phyloP scores from a whole-genome alignment of 1,140 invertebrate genomes.

The Neodiprion pinetum region DNA sequence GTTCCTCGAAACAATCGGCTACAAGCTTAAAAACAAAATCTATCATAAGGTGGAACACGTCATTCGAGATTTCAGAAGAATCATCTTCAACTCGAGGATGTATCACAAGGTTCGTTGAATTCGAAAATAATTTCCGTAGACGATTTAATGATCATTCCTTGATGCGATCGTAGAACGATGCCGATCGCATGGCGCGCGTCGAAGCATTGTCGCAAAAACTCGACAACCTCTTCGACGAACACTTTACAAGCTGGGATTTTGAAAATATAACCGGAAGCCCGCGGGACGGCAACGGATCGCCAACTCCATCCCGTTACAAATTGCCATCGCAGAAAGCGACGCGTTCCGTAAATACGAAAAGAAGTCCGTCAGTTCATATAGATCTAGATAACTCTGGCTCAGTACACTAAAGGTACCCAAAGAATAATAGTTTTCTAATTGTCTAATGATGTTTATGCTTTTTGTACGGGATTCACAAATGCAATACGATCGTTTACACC shows the following conservation, averaged over 20 bases:
- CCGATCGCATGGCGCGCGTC: constrained; percentile 38
- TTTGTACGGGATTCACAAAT: not conserved
- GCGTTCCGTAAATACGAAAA: constrained; percentile 3
- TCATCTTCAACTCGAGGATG: constrained; percentile 42
- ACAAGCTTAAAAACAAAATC: constrained; percentile 48
- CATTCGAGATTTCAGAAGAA: constrained; percentile 47
- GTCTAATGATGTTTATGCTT: not conserved
- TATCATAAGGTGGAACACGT: constrained; percentile 49
- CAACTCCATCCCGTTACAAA: not conserved
- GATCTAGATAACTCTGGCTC: not conserved
- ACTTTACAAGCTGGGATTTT: constrained; percentile 42
- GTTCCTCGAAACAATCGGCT: constrained; percentile 49
- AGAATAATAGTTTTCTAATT: not conserved
- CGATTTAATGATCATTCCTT: constrained; percentile 12
- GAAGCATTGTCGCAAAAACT: constrained; percentile 41
- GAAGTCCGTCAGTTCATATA: not conserved
- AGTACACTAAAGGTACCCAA: not conserved
- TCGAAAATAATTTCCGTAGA: not conserved
- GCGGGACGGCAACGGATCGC: not conserved
- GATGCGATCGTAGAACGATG: constrained; percentile 33
- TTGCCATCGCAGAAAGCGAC: not conserved
- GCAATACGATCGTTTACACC: not conserved
- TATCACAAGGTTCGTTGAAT: constrained; percentile 40
- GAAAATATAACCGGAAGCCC: constrained; percentile 26
- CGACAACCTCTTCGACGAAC: constrained; percentile 42